Evolutionary conservation across 30 jellyfish, hydroid and myxozoan species (phyloP).

Genomic region (Aurelia sp.): DNA sequence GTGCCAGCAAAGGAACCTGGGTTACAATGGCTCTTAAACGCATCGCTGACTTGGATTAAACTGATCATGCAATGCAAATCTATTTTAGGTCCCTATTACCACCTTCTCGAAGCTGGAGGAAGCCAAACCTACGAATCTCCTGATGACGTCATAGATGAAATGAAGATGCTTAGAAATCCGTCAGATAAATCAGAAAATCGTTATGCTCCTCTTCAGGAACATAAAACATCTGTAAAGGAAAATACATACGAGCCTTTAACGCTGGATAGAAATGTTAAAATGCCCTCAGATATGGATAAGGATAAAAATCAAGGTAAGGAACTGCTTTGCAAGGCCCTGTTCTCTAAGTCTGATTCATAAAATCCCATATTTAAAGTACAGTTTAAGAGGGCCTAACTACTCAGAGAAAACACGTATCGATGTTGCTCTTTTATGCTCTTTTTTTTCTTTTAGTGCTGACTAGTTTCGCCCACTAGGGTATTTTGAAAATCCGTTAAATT

Average conservation of each 20-base stretch:
- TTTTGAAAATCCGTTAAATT: no score
- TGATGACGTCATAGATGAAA: conserved; percentile 1
- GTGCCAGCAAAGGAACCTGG: no score
- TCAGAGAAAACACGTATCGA: no score
- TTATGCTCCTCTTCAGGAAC: conserved; percentile 24
- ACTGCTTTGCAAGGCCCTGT: background rate
- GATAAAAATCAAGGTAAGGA: conserved; percentile 1
- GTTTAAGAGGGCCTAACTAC: no score
- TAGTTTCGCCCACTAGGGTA: no score
- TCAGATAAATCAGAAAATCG: conserved; percentile 34
- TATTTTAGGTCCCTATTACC: conserved; percentile 19
- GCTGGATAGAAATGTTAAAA: conserved; percentile 30
- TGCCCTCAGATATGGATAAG: background rate
- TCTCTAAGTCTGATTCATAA: no score
- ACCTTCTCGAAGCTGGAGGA: conserved; percentile 3
- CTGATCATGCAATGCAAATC: background rate
- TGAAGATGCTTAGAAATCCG: background rate
- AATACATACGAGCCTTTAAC: conserved; percentile 46
- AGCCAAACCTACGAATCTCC: conserved; percentile 45
- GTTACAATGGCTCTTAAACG: no score
- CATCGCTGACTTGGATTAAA: no score
- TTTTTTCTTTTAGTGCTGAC: no score
- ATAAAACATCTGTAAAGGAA: background rate
- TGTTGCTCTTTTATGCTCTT: no score
- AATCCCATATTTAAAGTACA: no score